Base-by-base conservation (phyloP, 37 sponge, comb jelly and placozoan genomes). In the Diacarnus erythraeanus region DNA sequence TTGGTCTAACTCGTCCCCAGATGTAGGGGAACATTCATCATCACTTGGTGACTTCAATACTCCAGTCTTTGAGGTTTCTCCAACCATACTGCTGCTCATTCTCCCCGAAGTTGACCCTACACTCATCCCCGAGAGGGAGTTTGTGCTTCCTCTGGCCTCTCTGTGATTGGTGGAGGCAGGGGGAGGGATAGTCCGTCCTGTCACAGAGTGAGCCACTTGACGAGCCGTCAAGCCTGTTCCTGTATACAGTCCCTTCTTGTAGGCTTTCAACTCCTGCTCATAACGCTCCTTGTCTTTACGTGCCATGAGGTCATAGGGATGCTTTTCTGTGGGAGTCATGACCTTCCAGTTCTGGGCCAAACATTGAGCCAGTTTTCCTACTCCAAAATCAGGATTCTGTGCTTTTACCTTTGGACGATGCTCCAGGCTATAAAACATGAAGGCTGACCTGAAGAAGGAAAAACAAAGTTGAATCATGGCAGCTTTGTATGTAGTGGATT, bases 361-460 rank as follows among this genome's bases (percentile, higher is more conserved):
- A 4, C 76, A 59, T 71, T 96, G 87, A 27, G 93, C 82, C 27
- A 96, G 77, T 20, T 90, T 90, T 1, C 83, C 90, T 23, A 96
- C 81, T 0, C 84, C 66, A 30, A 77, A 65, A 22, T 83, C 74
- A 2, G 88, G 87, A 40, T 96, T 65, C 26, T 74, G 31, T 31
- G 71, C 83, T 38, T 84, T 86, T 22, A 93, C 35, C 36, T 71
- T 69, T 0, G 96, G 96, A 42, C 96, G 72, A 59, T 76, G 72
- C 30, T 83, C 82, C 27, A 80, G 51, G 64, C 94, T 91, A 36
- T 86, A 96, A 64, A 86, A 90, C 91, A 96, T 89, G 57, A 96
- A 96, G 8, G 87, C 96, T 15, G 96, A 93, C 89, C 93, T 92
- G 75, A 5, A 30, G 2, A 30, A 35, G 31, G 17, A 18, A 65